Evolutionary conservation across 2,113 vertebrate genomes (phyloP).

Genomic region (Penelope pileata): DNA sequence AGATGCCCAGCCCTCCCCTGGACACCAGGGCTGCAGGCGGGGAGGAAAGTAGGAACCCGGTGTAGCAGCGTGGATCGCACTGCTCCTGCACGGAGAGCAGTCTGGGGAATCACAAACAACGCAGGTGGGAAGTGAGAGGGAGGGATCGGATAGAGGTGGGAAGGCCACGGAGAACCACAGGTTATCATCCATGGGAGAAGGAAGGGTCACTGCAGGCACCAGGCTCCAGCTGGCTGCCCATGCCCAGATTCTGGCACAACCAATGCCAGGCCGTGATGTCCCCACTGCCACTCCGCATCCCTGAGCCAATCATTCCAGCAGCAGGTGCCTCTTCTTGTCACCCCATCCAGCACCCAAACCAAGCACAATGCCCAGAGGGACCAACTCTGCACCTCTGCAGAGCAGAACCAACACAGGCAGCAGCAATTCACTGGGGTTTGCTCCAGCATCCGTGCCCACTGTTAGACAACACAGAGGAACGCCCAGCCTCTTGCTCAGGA

Average conservation of each 20-base stretch:
- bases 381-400: neutral
- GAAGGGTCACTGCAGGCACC: neutral
- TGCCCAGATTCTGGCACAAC: neutral
- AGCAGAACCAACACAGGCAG: neutral
- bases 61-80: neutral
- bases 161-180: accelerated
- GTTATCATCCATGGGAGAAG: neutral
- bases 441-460: neutral
- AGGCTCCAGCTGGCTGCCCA: neutral
- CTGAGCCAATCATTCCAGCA: neutral
- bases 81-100: accelerated
- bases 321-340: too few species aligned
- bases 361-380: neutral
- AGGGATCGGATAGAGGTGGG: neutral
- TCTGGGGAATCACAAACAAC: neutral
- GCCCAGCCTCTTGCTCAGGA: neutral
- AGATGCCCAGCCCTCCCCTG: neutral
- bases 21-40: neutral
- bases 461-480: neutral
- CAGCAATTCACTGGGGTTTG: too few species aligned
- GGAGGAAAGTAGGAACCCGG: neutral
- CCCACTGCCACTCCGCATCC: neutral
- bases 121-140: neutral
- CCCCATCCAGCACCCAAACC: neutral
- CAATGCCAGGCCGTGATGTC: neutral